Evolutionary conservation across 1,140 invertebrate genomes (phyloP), one percentile per base, ranked within the genome.

Genomic region (Medauroidea extradentata): DNA sequence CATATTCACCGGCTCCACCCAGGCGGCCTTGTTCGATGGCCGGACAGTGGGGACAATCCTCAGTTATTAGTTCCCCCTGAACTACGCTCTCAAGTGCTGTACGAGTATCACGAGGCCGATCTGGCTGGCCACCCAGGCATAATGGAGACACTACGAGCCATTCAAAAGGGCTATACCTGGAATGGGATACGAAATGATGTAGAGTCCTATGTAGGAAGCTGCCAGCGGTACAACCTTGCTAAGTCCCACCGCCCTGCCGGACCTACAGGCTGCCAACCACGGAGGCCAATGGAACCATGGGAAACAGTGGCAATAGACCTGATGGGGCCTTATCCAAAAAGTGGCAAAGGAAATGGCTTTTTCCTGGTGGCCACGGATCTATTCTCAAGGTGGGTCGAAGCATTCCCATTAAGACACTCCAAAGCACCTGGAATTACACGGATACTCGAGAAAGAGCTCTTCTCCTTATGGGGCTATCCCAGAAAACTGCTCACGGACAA

Each of bases 391-490:
- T 69, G 64, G 65, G 59, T 64, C 5, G 67, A 67, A 38, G 54
- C 65, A 0, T 64, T 67, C 50, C 29, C 64, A 1, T 11, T 72
- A 0, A 24, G 57, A 8, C 53, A 41, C 42, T 46, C 63, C 0
- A 60, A 46, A 24, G 58, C 57, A n/a, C 21, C 49, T 0, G 50
- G 21, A 27, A 66, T 68, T 14, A 54, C 54, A 1, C 24, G 34
- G 2, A 54, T 49, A 9, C 19, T 69, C 11, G 63, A 67, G 19
- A 53, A 58, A 8, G 65, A 18, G 50, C 69, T 5, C 70, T n/a
- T 69, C 57, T 29, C 63, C 3, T 42, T 64, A 1, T 71, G 61
- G 58, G 70, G 66, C n/a, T 63, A 63, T 44, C 66, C 67, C 0
- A 23, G 48, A 5, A 49, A 46, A 2, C 42, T 71, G 4, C 60